Percentiles rank a stretch among this genome's conserved stretches.
Evolutionary conservation across 1,140 invertebrate species (phyloP).

Genomic region (Drosophila guanche): DNA sequence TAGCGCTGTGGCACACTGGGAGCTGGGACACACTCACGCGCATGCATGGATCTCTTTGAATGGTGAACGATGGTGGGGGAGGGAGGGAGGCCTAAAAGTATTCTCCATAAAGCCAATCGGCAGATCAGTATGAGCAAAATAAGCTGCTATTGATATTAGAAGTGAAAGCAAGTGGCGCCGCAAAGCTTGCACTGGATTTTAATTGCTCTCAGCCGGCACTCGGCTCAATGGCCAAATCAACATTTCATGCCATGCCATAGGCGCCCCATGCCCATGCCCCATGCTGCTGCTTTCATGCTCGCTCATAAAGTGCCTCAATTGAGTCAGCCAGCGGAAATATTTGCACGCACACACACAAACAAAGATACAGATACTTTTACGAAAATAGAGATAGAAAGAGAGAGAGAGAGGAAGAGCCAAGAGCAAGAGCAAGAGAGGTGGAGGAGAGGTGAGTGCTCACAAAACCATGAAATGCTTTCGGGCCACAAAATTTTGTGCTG

Average conservation of each 20-base stretch:
- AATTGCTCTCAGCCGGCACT: conserved; percentile 19
- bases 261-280: too few relatives aligned
- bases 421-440: too few relatives aligned
- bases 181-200: conserved; percentile 17
- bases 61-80: too few relatives aligned
- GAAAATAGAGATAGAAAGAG: not conserved
- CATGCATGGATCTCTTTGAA: too few relatives aligned
- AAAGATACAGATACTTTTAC: conserved; percentile 1
- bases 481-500: conserved; percentile 36
- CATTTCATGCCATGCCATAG: conserved; percentile 16
- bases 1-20: too few relatives aligned
- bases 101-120: not conserved
- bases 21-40: too few relatives aligned
- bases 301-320: conserved; percentile 17
- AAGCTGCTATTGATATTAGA: not conserved
- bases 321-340: conserved; percentile 16
- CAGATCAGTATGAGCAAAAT: not conserved
- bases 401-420: too few relatives aligned
- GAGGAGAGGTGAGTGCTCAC: conserved; percentile 20
- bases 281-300: too few relatives aligned
- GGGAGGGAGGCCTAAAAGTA: conserved; percentile 4
- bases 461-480: conserved; percentile 40
- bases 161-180: conserved; percentile 4
- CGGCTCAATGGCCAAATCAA: conserved; percentile 37
- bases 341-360: conserved; percentile 3